Evolutionary conservation across 2,888 invertebrate species (phyloP), one percentile per base, ranked within the genome.

Genomic region (Leucophenga montana): DNA sequence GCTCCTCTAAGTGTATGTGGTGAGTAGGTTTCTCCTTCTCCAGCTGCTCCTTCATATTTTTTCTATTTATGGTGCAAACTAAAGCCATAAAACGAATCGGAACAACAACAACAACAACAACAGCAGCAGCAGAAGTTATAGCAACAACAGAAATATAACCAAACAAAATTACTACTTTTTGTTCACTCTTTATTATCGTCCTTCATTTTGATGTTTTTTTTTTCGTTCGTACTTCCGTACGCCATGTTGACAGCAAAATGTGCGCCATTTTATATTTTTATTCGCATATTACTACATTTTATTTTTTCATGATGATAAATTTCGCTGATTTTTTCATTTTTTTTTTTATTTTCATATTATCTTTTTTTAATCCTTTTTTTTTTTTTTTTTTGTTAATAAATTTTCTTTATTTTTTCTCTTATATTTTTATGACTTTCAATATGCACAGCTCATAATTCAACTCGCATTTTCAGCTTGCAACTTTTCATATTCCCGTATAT

Each of bases 81-180:
- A 83, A 80, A 80, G 82, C 75, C 74, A 82, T 83, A 82, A 80
- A 80, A 73, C 69, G 78, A 66, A 54, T 73, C 74, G 53, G 71
- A 71, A 70, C 72, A 73, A 50, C 69, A 77, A 46, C 70, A 44
- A 69, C 57, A 71, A 68, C 69, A 77, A 46, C 70, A 44, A 69
- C 57, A 71, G 66, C 68, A 75, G 66, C 71, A 72, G 71, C 69
- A 70, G 61, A 22, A 71, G 16, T 57, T 67, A 66, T 48, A 73
- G 67, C 67, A 71, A 72, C 70, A 67, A 56, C 66, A 71, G 64
- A 73, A 67, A 77, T 75, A 75, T 77, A 74, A 71, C 77, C 71
- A 74, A 75, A 76, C 78, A 74, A 80, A 79, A 79, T 79, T 77
- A 77, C 78, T 74, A 76, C 75, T 78, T 75, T 67, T 39, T 64